Conservation (phyloP, 2,113 vertebrate species). For the Natator depressus region DNA sequence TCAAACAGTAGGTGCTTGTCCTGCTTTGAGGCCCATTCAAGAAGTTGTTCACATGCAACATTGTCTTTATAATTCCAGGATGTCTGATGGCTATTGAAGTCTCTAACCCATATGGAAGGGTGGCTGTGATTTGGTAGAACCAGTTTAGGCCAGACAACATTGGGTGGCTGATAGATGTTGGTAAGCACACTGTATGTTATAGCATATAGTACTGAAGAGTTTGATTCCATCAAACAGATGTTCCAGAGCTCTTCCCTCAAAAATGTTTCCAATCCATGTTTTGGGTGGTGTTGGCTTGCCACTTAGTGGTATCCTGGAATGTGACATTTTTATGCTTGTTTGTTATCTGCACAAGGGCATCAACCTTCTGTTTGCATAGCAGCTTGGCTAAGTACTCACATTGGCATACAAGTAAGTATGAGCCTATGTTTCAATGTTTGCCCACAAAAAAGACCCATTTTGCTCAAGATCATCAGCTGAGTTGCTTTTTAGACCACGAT, state of each 20-base stretch:
- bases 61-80: background rate
- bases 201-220: too few species aligned
- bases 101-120: background rate
- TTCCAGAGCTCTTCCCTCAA: background rate
- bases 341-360: background rate
- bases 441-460: too few species aligned
- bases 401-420: background rate
- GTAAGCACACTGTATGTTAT: too few species aligned
- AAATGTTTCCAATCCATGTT: background rate
- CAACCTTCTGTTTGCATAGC: background rate
- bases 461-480: too few species aligned
- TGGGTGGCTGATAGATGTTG: background rate
- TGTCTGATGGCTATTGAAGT: background rate
- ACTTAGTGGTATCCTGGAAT: background rate
- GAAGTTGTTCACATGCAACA: background rate
- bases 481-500: too few species aligned
- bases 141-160: background rate
- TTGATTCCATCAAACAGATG: background rate
- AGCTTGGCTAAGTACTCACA: background rate
- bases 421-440: too few species aligned
- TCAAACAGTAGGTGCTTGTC: background rate
- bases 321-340: background rate
- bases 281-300: background rate
- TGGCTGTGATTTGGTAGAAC: background rate
- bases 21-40: background rate